phyloP scores from a whole-genome alignment of 2,888 invertebrate genomes.

The Tigriopus californicus region DNA sequence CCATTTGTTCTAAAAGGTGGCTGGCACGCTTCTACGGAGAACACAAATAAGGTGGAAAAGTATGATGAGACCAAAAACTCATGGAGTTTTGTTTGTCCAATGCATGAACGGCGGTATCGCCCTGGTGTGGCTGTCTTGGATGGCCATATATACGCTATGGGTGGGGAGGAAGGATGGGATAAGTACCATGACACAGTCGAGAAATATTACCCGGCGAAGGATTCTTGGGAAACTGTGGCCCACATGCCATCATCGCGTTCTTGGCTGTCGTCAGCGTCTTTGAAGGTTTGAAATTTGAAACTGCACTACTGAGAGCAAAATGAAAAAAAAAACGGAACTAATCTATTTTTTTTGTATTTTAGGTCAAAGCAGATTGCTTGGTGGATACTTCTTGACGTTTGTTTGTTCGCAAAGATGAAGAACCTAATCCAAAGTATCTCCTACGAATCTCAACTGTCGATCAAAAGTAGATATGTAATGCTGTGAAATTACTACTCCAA shows the following conservation, averaged over 20 bases:
- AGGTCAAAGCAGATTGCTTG: too few species aligned
- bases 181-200: conserved; percentile 33
- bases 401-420: too few species aligned
- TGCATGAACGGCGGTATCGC: conserved; percentile 31
- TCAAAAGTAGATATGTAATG: too few species aligned
- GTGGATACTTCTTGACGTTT: too few species aligned
- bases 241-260: conserved; percentile 32
- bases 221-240: conserved; percentile 29
- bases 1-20: conserved; percentile 26
- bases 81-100: conserved; percentile 29
- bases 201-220: conserved; percentile 26
- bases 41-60: conserved; percentile 33
- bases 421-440: too few species aligned
- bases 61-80: conserved; percentile 28
- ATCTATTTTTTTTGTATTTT: too few species aligned
- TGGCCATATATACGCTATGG: conserved; percentile 31
- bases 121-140: conserved; percentile 27
- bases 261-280: conserved; percentile 28
- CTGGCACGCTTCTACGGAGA: conserved; percentile 34
- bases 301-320: too few species aligned
- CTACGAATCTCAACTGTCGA: too few species aligned
- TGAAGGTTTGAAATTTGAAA: too few species aligned
- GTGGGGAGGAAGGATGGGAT: conserved; percentile 35
- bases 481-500: too few species aligned
- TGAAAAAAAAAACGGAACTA: too few species aligned